Percentiles rank a stretch among this genome's conserved stretches.
These are phyloP conservation scores for Anthopleura xanthogrammica DNA, from an alignment of 92 coral and sea anemone genomes.

Conservation along the genomic window DNA sequence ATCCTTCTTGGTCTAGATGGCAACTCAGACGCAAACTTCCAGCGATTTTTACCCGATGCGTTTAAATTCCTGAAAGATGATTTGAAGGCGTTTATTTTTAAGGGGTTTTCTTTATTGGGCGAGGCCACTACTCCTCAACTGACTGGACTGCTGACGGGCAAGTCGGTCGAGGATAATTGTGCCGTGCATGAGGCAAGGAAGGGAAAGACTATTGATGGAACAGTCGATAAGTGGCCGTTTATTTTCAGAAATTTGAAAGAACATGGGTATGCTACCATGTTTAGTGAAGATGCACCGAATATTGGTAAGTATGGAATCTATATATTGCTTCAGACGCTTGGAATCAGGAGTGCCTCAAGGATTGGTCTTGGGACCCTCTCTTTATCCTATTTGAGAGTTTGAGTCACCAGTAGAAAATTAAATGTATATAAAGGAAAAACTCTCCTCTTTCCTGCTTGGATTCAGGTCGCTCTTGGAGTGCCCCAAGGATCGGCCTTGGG, in stretches of 20 bases:
- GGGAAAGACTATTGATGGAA: constrained; percentile 49
- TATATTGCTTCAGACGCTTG: no score
- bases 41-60: constrained; percentile 57
- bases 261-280: constrained; percentile 86
- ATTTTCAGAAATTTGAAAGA: constrained; percentile 61
- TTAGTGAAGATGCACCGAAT: constrained; percentile 79
- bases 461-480: neutral
- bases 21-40: constrained; percentile 70
- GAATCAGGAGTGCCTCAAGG: neutral
- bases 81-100: constrained; percentile 55
- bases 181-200: constrained; percentile 72
- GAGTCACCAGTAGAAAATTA: no score
- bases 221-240: constrained; percentile 88
- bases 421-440: no score
- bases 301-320: constrained; percentile 39
- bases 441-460: no score
- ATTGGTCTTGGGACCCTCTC: no score
- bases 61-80: constrained; percentile 59
- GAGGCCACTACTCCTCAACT: constrained; percentile 79
- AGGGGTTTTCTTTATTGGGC: constrained; percentile 77
- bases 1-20: constrained; percentile 80
- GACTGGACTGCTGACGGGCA: constrained; percentile 70
- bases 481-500: no score
- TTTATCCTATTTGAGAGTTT: no score
- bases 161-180: constrained; percentile 66